These are phyloP conservation scores for Andrena marginata DNA, from an alignment of 2,888 invertebrate species.

Conservation along the genomic window DNA sequence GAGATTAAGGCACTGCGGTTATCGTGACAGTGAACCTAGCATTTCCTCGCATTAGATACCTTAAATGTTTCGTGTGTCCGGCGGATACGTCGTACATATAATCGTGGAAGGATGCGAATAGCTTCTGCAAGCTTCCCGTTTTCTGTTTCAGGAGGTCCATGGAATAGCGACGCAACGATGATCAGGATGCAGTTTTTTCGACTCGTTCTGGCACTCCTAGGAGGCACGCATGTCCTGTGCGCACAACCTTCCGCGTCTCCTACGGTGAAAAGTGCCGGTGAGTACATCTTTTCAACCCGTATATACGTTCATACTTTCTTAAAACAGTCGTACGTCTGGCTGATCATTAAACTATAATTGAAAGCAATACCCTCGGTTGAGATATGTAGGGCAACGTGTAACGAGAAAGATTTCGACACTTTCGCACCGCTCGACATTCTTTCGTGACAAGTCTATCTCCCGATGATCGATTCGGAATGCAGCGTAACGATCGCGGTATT, in stretches of 20 bases:
- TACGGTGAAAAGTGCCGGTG: constrained; percentile 80
- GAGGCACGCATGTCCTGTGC: constrained; percentile 79
- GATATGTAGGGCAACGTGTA: constrained; percentile 40
- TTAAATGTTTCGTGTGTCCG: too few relatives aligned
- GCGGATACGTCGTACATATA: not conserved
- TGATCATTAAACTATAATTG: constrained; percentile 26
- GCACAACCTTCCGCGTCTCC: constrained; percentile 81
- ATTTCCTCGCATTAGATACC: not conserved
- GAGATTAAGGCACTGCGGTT: constrained; percentile 9
- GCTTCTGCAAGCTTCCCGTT: not conserved
- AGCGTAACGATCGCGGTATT: not conserved
- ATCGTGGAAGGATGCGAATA: not conserved
- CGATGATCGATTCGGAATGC: too few relatives aligned
- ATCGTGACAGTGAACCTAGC: not conserved
- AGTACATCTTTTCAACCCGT: constrained; percentile 58
- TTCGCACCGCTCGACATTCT: not conserved
- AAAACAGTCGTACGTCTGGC: not conserved
- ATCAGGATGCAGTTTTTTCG: constrained; percentile 79
- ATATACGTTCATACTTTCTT: not conserved
- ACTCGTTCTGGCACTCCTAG: constrained; percentile 80
- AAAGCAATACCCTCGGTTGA: constrained; percentile 18
- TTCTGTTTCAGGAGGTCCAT: constrained; percentile 77
- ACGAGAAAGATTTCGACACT: constrained; percentile 1
- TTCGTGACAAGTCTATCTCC: constrained; percentile 2
- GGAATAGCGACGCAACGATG: constrained; percentile 77